Conservation (phyloP, 2,888 invertebrate species). For the Subacronicta megacephala region DNA sequence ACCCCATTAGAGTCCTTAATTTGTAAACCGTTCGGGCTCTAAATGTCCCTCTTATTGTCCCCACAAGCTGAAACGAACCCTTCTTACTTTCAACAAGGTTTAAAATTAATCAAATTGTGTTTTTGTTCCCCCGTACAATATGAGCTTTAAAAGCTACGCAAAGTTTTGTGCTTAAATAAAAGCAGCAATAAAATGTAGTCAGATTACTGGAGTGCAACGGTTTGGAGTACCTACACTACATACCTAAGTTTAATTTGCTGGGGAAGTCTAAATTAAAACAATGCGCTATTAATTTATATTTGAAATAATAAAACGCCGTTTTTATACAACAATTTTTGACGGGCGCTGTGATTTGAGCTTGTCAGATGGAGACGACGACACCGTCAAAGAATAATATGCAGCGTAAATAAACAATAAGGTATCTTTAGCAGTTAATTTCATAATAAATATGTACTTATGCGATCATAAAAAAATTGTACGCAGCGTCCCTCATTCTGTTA, state of each 20-base stretch:
- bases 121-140: constrained; percentile 39
- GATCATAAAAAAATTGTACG: too few relatives aligned
- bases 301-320: constrained; percentile 11
- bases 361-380: too few relatives aligned
- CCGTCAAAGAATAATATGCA: too few relatives aligned
- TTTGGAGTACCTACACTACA: constrained; percentile 45
- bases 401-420: too few relatives aligned
- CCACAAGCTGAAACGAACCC: constrained; percentile 7
- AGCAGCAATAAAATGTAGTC: constrained; percentile 56
- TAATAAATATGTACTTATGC: too few relatives aligned
- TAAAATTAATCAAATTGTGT: constrained; percentile 3
- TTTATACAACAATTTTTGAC: not conserved
- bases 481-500: too few relatives aligned
- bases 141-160: constrained; percentile 49
- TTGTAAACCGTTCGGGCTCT: constrained; percentile 61
- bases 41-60: constrained; percentile 38
- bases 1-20: constrained; percentile 75
- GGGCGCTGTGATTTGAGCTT: not conserved
- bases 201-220: constrained; percentile 47
- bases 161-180: constrained; percentile 56
- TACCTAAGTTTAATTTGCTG: constrained; percentile 41
- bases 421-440: too few relatives aligned
- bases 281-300: constrained; percentile 26
- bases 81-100: not conserved
- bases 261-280: constrained; percentile 47